Evolutionary conservation across 2,797 vertebrate genomes (phyloP).

Genomic region (Labeo calbasu): DNA sequence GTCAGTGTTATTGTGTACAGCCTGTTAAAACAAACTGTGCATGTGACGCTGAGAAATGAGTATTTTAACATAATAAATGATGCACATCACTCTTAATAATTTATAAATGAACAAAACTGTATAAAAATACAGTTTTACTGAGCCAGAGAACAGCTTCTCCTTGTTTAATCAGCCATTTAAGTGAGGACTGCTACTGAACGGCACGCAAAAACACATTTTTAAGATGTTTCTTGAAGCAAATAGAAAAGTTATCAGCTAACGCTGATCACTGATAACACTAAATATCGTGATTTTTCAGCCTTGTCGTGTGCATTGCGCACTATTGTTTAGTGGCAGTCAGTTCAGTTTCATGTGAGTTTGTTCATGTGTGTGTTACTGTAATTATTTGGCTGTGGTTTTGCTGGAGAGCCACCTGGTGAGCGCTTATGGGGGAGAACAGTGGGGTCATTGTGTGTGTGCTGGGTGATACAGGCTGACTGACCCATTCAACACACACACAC

Average conservation of each 20-base stretch:
- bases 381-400: slow-evolving; percentile 71
- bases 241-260: neutral
- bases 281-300: neutral
- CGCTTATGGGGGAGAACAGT: slow-evolving; percentile 79
- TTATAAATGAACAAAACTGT: neutral
- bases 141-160: neutral
- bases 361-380: slow-evolving; percentile 54
- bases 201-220: neutral
- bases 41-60: neutral
- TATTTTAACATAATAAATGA: neutral
- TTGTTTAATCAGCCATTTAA: neutral
- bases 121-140: neutral
- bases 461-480: slow-evolving; percentile 78
- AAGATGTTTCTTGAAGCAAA: neutral
- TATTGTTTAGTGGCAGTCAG: slow-evolving; percentile 1
- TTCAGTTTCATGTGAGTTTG: slow-evolving; percentile 37
- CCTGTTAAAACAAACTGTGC: neutral
- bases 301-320: neutral
- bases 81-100: neutral
- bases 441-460: slow-evolving; percentile 77
- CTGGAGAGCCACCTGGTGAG: slow-evolving; percentile 76
- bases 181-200: neutral
- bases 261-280: neutral
- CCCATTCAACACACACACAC: slow-evolving; percentile 71
- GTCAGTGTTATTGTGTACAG: neutral